Percentiles rank a stretch among this genome's conserved stretches.
Conservation (phyloP, 2,797 vertebrate species). For the Ateles fusciceps region DNA sequence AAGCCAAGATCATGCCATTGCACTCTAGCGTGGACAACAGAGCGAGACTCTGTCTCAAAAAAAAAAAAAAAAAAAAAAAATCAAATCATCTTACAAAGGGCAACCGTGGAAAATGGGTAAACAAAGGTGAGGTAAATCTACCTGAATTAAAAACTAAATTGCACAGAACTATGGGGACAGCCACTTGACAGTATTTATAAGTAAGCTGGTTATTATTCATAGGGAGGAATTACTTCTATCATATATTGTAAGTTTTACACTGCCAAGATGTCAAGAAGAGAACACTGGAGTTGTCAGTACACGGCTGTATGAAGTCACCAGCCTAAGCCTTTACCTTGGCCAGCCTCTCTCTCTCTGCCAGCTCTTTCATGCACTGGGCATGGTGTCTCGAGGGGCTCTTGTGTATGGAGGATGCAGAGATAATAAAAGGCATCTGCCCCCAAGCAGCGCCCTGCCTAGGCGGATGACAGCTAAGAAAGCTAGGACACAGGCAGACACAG, state of each 20-base stretch:
- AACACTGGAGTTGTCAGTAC: accelerated
- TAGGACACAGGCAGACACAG: not conserved
- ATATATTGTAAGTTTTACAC: not conserved
- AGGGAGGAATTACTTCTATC: not conserved
- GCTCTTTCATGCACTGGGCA: accelerated
- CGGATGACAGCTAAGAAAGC: no score
- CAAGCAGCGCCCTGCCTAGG: accelerated
- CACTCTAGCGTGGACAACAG: not conserved
- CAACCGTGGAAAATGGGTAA: not conserved
- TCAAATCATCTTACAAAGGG: not conserved
- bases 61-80: not conserved
- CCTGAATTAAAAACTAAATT: not conserved
- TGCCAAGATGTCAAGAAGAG: not conserved
- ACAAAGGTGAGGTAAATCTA: not conserved
- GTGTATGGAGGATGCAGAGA: accelerated
- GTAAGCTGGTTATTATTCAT: not conserved
- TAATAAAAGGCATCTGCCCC: accelerated
- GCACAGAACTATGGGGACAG: not conserved
- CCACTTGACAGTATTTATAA: not conserved
- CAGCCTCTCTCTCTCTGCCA: not conserved
- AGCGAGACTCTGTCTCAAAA: not conserved
- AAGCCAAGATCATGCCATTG: not conserved
- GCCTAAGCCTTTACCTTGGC: not conserved
- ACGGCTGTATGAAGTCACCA: not conserved
- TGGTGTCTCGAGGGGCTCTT: no score